These are phyloP conservation scores for Cantharis rufa DNA, from an alignment of 2,888 invertebrate species.

Conservation along the genomic window DNA sequence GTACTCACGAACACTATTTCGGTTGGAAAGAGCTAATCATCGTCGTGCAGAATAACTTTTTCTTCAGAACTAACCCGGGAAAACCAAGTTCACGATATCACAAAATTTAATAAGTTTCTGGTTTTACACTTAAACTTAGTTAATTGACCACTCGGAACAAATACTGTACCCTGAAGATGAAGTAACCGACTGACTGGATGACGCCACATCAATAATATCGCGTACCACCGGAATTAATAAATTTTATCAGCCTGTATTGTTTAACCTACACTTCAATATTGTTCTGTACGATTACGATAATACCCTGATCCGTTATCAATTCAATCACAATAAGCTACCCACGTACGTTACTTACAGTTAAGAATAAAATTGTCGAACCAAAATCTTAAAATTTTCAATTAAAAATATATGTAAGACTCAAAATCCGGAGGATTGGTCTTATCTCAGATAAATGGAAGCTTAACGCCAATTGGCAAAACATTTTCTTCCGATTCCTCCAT, in stretches of 20 bases:
- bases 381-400: not conserved
- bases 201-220: not conserved
- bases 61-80: not conserved
- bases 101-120: not conserved
- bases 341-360: not conserved
- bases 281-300: conserved; percentile 5
- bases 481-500: not conserved
- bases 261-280: conserved; percentile 12
- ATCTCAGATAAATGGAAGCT: no score
- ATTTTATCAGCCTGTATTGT: conserved; percentile 13
- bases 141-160: not conserved
- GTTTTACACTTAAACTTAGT: not conserved
- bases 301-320: not conserved
- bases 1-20: not conserved
- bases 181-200: not conserved
- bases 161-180: not conserved
- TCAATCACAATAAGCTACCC: not conserved
- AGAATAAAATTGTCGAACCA: not conserved
- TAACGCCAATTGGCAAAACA: no score
- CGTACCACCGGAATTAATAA: conserved; percentile 15
- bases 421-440: not conserved
- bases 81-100: not conserved
- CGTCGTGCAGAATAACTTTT: not conserved
- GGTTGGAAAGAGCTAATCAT: not conserved
- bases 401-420: not conserved